A percentile compares a stretch with the other conserved stretches of the same genome.
phyloP scores from a whole-genome alignment of 2,888 invertebrate species.

The Dioctria linearis region DNA sequence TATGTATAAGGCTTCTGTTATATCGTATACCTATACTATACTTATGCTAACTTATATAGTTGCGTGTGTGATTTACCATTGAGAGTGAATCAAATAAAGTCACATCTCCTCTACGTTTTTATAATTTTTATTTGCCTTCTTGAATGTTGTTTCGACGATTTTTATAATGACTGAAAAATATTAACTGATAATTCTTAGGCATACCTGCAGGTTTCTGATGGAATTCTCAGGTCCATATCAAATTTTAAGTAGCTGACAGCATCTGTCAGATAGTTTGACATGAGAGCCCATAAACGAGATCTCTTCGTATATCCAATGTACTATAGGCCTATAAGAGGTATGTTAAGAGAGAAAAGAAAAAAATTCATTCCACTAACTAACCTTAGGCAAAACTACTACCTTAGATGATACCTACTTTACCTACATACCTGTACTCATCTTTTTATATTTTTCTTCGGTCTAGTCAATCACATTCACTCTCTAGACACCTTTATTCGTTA shows the following conservation, averaged over 20 bases:
- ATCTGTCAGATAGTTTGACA: slow-evolving; percentile 41
- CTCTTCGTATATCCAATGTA: too few species aligned
- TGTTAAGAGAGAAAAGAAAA: not conserved
- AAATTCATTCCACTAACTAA: too few species aligned
- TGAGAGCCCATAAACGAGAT: slow-evolving; percentile 1
- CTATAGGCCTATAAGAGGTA: too few species aligned
- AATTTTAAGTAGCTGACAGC: slow-evolving; percentile 21
- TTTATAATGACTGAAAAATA: not conserved
- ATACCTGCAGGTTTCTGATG: not conserved
- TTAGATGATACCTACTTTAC: not conserved
- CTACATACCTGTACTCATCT: not conserved
- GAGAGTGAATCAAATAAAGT: too few species aligned
- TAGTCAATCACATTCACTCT: not conserved
- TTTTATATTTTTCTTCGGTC: not conserved
- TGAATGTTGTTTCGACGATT: not conserved
- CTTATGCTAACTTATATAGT: too few species aligned
- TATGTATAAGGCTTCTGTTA: too few species aligned
- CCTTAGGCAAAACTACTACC: too few species aligned
- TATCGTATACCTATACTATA: too few species aligned
- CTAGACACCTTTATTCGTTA: slow-evolving; percentile 1
- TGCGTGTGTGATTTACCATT: too few species aligned
- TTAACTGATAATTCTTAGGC: not conserved
- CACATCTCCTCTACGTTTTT: too few species aligned
- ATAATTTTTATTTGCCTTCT: too few species aligned
- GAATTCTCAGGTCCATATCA: not conserved